phyloP scores from a whole-genome alignment of 2,113 vertebrate species.

The Coturnix japonica region DNA sequence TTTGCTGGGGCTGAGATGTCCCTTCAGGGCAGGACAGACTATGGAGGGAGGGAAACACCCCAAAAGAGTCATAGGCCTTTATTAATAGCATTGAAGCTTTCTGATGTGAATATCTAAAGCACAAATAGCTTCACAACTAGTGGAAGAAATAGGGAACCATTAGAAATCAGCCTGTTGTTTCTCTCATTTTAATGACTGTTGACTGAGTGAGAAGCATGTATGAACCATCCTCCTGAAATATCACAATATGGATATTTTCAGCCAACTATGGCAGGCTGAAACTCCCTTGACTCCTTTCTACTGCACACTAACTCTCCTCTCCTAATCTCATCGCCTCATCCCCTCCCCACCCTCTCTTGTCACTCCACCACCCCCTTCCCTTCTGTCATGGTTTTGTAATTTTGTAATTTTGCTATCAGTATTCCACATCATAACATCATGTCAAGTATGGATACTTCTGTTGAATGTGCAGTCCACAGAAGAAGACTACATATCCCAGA shows the following conservation, averaged over 20 bases:
- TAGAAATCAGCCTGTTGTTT: not conserved
- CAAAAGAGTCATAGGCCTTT: not conserved
- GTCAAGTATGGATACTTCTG: no score
- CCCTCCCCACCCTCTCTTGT: no score
- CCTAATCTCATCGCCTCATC: no score
- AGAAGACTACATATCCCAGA: no score
- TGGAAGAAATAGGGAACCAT: not conserved
- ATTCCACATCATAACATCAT: no score
- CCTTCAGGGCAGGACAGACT: accelerated
- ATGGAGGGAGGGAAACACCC: not conserved
- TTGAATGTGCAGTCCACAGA: no score
- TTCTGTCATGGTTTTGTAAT: no score
- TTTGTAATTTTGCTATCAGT: no score
- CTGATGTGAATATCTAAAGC: not conserved
- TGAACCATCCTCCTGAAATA: not conserved
- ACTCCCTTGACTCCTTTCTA: not conserved
- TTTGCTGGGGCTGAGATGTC: not conserved
- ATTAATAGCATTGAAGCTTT: not conserved
- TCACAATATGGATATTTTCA: not conserved
- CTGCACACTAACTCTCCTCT: not conserved
- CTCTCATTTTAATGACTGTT: not conserved
- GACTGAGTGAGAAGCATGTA: not conserved
- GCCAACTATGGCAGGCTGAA: not conserved
- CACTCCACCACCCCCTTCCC: no score
- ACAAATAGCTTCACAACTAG: not conserved